phyloP scores from a whole-genome alignment of 2,113 vertebrate species.

The Grallaria varia region DNA sequence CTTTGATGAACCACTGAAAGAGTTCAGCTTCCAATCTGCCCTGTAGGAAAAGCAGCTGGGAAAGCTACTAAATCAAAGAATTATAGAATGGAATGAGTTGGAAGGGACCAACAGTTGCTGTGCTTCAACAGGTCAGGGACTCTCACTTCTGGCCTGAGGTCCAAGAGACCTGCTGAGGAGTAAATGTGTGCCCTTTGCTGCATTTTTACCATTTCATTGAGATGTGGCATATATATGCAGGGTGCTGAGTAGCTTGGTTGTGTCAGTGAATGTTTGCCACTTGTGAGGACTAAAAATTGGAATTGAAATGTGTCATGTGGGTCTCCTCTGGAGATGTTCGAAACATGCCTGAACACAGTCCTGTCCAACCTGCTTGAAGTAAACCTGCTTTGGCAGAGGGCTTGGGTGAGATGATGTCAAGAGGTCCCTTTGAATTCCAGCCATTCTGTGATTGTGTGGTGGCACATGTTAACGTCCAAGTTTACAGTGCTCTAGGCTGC shows the following conservation, averaged over 20 bases:
- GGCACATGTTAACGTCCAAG: rapidly evolving
- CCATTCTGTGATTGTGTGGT: background rate
- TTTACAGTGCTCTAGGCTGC: background rate
- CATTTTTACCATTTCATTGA: background rate
- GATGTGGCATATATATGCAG: background rate
- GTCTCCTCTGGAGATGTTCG: background rate
- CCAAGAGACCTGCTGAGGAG: background rate
- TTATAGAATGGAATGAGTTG: background rate
- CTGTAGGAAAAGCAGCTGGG: background rate
- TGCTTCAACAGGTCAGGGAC: background rate
- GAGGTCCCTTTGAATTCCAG: background rate
- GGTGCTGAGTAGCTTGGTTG: background rate
- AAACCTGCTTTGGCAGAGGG: background rate
- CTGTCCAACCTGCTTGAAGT: background rate
- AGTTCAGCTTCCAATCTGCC: background rate
- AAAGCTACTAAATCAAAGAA: background rate
- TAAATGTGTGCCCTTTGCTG: background rate
- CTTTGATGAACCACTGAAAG: background rate
- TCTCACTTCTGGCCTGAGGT: background rate
- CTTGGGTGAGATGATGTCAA: background rate
- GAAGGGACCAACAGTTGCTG: background rate
- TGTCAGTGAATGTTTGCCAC: background rate
- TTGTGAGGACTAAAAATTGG: background rate
- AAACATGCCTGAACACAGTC: background rate
- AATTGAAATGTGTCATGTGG: background rate